Conservation (phyloP, 35 echinoderm and acorn worm genomes). For the Patiria miniata region DNA sequence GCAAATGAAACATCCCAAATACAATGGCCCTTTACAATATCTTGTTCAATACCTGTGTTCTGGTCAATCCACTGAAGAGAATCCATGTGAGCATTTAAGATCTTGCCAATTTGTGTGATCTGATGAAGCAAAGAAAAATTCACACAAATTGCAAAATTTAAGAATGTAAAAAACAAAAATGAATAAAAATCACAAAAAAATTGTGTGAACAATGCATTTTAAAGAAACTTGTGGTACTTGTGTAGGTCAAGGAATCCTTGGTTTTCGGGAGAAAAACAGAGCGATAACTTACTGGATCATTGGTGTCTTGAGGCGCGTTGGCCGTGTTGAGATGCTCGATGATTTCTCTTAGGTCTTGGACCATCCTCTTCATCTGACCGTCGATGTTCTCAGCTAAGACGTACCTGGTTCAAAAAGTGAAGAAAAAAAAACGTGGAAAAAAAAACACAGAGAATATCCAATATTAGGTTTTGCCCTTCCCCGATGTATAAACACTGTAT, state of each 20-base stretch:
- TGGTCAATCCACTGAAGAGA: constrained; percentile 97
- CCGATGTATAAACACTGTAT: no score
- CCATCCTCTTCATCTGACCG: constrained; percentile 88
- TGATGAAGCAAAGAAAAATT: constrained; percentile 36
- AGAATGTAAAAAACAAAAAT: no score
- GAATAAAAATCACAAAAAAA: no score
- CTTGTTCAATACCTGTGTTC: constrained; percentile 68
- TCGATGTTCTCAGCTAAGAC: constrained; percentile 89
- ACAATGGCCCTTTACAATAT: background rate
- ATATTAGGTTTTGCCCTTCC: no score
- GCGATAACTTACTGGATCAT: constrained; percentile 94
- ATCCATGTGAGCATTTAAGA: constrained; percentile 97
- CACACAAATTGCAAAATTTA: no score
- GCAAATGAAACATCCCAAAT: no score
- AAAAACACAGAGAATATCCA: background rate
- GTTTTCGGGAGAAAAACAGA: no score
- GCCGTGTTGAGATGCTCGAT: constrained; percentile 95
- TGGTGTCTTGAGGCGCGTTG: constrained; percentile 74
- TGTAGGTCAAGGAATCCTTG: no score
- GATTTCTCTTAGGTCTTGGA: constrained; percentile 92
- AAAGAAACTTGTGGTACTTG: no score
- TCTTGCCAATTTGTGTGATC: constrained; percentile 95
- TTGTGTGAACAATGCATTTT: no score
- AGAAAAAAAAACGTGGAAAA: constrained; percentile 1
- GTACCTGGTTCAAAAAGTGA: constrained; percentile 54